Evolutionary conservation across 2,888 invertebrate species (phyloP).

Genomic region (Cryptocephalus primarius): DNA sequence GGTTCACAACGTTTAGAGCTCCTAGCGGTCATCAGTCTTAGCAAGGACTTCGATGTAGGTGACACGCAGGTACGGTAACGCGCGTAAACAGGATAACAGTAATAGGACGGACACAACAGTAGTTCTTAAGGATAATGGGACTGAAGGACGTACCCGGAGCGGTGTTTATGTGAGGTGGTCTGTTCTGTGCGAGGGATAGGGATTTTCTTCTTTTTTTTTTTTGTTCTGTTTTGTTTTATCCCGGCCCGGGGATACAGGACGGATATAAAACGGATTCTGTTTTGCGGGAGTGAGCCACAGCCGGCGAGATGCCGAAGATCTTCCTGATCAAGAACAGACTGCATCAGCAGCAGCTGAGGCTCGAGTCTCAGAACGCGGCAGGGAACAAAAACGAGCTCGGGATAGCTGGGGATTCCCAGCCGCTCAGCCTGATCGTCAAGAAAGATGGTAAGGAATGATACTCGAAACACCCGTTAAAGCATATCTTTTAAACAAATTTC

Average conservation of each 20-base stretch:
- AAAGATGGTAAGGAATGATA: slow-evolving; percentile 31
- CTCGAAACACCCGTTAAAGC: no score
- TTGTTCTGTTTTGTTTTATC: no score
- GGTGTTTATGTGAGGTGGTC: no score
- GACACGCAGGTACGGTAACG: slow-evolving; percentile 13
- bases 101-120: background rate
- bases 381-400: slow-evolving; percentile 51
- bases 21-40: slow-evolving; percentile 39
- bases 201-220: no score
- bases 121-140: background rate
- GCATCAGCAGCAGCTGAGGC: slow-evolving; percentile 79
- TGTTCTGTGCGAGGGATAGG: no score
- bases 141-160: slow-evolving; percentile 4
- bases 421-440: slow-evolving; percentile 49
- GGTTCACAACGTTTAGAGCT: slow-evolving; percentile 23
- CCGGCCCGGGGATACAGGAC: no score
- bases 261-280: no score
- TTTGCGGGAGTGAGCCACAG: no score
- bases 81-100: no score
- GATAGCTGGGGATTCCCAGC: slow-evolving; percentile 39
- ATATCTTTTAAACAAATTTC: no score
- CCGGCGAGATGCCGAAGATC: slow-evolving; percentile 73
- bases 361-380: slow-evolving; percentile 73
- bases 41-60: slow-evolving; percentile 28
- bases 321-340: slow-evolving; percentile 84